Base-by-base conservation (phyloP, 2,888 invertebrate species). In the Carterocephalus palaemon region DNA sequence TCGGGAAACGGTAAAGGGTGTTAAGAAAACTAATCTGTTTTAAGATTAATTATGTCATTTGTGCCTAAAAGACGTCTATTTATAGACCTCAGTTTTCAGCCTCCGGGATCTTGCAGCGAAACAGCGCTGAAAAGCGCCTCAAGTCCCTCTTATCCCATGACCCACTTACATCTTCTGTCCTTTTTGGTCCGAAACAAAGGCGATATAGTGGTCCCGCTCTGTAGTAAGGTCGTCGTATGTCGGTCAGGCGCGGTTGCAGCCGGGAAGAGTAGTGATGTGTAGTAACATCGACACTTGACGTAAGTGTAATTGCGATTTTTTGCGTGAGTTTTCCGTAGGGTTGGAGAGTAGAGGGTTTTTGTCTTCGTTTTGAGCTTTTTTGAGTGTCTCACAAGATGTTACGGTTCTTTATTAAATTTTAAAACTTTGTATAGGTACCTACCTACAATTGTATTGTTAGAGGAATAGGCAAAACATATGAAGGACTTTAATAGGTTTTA, bases 61-160 rank as follows among this genome's bases (percentile, higher is more conserved):
- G 56, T 54, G 47, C 53, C 39, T 56, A 57, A 58, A 58, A 60
- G 54, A 46, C 36, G 42, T 64, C 76, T 81, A 80, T 80, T 78
- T 77, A 67, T 79, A 80, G 74, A 59, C 43, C 49, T 58, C 56
- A 59, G 61, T 67, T 71, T 73, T 69, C 67, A 71, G 67, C 67
- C 61, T 68, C 66, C 67, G 58, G 63, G 51, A 57, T 51, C 55
- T 67, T 71, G 56, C 63, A 75, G 78, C 79, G 64, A 54, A 71
- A 59, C 59, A 82, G 78, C 83, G 83, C 80, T 80, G 57, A 51
- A 49, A 53, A 66, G 64, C 59, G 63, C 62, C 67, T 62, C 59
- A 67, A 75, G 73, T 70, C 70, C 60, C 70, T 76, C 73, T 78
- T 72, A 74, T 82, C 79, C 79, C 77, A 75, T 86, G 85, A 86